A percentile compares a stretch with the other conserved stretches of the same genome.
Evolutionary conservation across 2,888 invertebrate species (phyloP).

Genomic region (Ceramica pisi): DNA sequence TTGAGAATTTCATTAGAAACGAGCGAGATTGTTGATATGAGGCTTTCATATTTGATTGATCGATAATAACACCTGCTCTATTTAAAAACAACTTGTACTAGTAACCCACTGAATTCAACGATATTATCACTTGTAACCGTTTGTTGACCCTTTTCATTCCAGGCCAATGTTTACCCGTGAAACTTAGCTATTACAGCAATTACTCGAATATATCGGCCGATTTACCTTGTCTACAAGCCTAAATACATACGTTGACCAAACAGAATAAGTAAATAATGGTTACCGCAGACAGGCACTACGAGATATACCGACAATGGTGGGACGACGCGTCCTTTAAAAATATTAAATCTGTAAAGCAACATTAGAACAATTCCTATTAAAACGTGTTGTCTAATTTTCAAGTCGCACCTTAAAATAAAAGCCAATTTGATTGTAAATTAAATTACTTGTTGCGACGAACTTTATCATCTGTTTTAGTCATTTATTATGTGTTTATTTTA

Average conservation of each 20-base stretch:
- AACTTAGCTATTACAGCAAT: conserved; percentile 10
- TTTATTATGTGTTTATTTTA: no score
- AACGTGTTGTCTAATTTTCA: neutral
- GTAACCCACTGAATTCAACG: no score
- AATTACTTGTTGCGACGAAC: neutral
- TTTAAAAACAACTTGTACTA: no score
- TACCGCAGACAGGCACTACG: neutral
- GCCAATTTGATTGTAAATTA: conserved; percentile 6
- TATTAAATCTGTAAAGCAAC: neutral
- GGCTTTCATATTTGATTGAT: no score
- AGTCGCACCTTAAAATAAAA: neutral
- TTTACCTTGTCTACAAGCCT: conserved; percentile 15
- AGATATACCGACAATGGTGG: neutral
- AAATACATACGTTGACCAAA: conserved; percentile 25
- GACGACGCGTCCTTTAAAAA: neutral
- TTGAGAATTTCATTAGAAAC: no score
- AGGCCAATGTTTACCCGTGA: neutral
- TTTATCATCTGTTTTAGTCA: no score
- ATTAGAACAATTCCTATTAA: neutral
- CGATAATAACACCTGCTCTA: no score
- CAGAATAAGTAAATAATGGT: conserved; percentile 5
- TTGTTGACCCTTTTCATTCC: neutral
- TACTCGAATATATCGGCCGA: neutral
- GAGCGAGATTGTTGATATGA: no score
- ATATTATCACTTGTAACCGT: neutral